These are phyloP conservation scores for Zaprionus kolodkinae DNA, from an alignment of 1,140 invertebrate genomes.

Conservation along the genomic window DNA sequence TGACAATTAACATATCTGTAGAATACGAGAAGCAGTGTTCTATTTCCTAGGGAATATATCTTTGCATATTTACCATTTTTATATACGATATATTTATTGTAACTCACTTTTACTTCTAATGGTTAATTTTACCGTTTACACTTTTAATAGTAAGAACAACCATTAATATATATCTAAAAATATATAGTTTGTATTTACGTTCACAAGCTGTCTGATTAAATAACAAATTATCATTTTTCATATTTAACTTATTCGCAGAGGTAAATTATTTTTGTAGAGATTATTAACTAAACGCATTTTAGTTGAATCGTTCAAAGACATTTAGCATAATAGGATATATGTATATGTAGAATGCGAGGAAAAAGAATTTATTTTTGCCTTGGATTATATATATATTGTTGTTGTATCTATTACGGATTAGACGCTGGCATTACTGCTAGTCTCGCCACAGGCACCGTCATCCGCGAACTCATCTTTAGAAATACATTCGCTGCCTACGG, in stretches of 20 bases:
- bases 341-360: too few relatives aligned
- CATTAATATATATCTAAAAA: constrained; percentile 46
- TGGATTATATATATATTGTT: not conserved
- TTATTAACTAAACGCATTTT: constrained; percentile 32
- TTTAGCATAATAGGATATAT: not conserved
- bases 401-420: not conserved
- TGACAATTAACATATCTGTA: not conserved
- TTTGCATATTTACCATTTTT: too few relatives aligned
- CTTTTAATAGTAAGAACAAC: not conserved
- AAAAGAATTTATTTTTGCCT: not conserved
- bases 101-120: not conserved
- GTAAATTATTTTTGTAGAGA: constrained; percentile 16
- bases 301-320: constrained; percentile 10
- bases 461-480: constrained; percentile 26
- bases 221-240: constrained; percentile 9
- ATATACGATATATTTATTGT: too few relatives aligned
- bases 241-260: constrained; percentile 16
- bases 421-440: constrained; percentile 11
- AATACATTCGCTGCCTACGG: not conserved
- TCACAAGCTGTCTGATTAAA: constrained; percentile 1
- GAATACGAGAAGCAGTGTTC: too few relatives aligned
- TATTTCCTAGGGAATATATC: too few relatives aligned
- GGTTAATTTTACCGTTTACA: not conserved
- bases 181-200: constrained; percentile 29
- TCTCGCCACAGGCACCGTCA: constrained; percentile 48